phyloP scores from a whole-genome alignment of 2,888 invertebrate species.

The Hydrotaea cyrtoneurina region DNA sequence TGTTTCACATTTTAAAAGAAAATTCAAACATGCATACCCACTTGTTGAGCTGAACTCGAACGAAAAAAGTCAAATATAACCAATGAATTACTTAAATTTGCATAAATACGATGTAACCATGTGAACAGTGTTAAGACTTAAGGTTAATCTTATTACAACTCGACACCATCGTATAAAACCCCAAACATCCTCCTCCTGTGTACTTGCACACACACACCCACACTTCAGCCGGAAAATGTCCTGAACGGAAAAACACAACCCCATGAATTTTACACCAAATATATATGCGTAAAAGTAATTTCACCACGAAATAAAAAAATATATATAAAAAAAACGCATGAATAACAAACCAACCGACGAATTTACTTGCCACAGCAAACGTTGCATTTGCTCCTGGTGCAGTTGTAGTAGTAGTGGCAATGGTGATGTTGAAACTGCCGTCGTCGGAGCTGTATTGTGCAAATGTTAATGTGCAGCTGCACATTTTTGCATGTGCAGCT shows the following conservation, averaged over 20 bases:
- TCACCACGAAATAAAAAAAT: constrained; percentile 5
- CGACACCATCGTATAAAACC: constrained; percentile 4
- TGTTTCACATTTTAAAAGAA: not conserved
- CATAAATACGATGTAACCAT: constrained; percentile 54
- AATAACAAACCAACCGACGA: constrained; percentile 53
- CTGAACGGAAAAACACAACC: not conserved
- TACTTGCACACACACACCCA: not conserved
- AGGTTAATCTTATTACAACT: constrained; percentile 62
- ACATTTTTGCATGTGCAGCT: not conserved
- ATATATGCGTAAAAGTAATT: constrained; percentile 54
- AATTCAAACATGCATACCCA: not conserved
- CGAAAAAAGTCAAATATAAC: constrained; percentile 31
- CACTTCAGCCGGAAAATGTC: not conserved
- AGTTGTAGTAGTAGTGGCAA: not conserved
- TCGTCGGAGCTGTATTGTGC: not conserved
- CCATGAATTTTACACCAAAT: constrained; percentile 37
- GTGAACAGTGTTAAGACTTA: constrained; percentile 44
- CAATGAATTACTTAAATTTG: constrained; percentile 48
- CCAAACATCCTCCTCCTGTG: not conserved
- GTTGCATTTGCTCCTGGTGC: not conserved
- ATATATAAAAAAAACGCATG: constrained; percentile 25
- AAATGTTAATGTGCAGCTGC: constrained; percentile 39
- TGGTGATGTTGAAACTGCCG: constrained; percentile 9
- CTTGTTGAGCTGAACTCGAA: not conserved
- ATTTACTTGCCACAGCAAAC: constrained; percentile 18